Conservation (phyloP, 2,113 vertebrate species). For the Podilymbus podiceps region DNA sequence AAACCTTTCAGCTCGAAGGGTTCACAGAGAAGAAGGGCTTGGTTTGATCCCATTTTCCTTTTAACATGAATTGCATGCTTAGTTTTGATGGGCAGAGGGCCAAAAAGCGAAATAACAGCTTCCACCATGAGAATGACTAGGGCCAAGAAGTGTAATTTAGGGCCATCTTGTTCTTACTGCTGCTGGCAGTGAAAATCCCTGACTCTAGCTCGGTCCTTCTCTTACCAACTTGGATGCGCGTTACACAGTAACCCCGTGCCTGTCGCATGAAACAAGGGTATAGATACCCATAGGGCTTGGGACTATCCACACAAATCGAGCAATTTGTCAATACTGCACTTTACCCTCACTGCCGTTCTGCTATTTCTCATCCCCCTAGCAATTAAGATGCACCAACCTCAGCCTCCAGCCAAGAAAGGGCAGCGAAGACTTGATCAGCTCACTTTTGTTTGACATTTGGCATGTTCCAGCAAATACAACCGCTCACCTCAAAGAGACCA, state of each 20-base stretch:
- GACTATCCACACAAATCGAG: neutral
- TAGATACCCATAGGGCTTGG: neutral
- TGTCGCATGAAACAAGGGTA: neutral
- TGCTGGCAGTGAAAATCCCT: neutral
- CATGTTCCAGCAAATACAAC: neutral
- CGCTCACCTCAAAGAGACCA: neutral
- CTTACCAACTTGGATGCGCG: neutral
- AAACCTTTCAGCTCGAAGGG: neutral
- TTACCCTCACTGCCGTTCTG: neutral
- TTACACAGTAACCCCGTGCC: neutral
- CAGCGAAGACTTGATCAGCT: neutral
- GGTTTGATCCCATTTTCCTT: constrained; percentile 1
- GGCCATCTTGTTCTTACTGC: neutral
- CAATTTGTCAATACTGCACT: neutral
- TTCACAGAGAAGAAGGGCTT: neutral
- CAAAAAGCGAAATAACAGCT: constrained; percentile 11
- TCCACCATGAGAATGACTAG: neutral
- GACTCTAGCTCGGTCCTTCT: neutral
- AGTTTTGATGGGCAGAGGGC: neutral
- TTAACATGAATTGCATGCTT: neutral
- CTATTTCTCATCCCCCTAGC: neutral
- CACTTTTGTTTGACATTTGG: neutral
- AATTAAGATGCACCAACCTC: neutral
- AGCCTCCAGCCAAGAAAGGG: neutral
- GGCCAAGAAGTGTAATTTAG: neutral